Evolutionary conservation across 2,113 vertebrate genomes (phyloP), one percentile per base, ranked within the genome.

Genomic region (Corythaixoides concolor): DNA sequence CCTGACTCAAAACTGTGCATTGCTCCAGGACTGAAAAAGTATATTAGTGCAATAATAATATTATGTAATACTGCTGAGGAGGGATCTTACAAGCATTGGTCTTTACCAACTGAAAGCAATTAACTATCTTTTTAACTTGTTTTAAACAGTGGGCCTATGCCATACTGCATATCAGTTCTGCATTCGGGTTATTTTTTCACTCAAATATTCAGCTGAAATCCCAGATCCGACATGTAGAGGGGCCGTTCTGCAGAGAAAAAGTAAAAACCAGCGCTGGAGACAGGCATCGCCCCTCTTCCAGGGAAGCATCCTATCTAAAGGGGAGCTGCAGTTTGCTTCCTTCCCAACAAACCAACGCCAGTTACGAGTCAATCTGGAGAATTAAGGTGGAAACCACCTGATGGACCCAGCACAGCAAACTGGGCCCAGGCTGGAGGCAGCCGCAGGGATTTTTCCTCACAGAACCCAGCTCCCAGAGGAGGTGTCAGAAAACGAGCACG

Each of bases 151-250:
- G n/a, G n/a, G 24, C 35, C 60, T 21, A 9, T 4, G 27, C 24
- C 77, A 66, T 5, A 5, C 14, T 1, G 27, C 3, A 0, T 11
- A 12, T 14, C 3, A 0, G 23, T 18, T 37, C 37, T 18, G 14
- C 10, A 11, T 2, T 52, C 7, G 9, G 18, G 33, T 77, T 50
- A 5, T 22, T 66, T 93, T 78, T 47, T 30, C 69, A n/a, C 28
- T 45, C 63, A 58, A 76, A 69, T 10, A 28, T 37, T 59, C 33
- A 55, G 13, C 62, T 18, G 23, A 85, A 79, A n/a, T 2, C 5
- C 37, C 86, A 24, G n/a, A 19, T 52, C 23, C 28, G 37, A 21
- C 4, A 7, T 2, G 43, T 4, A n/a, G 56, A 72, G 26, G 15
- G 55, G 17, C 43, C 41, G 15, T 5, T 47, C 39, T 39, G 45